Conservation (phyloP, 2,888 invertebrate genomes). For the Uropetala carovei region DNA sequence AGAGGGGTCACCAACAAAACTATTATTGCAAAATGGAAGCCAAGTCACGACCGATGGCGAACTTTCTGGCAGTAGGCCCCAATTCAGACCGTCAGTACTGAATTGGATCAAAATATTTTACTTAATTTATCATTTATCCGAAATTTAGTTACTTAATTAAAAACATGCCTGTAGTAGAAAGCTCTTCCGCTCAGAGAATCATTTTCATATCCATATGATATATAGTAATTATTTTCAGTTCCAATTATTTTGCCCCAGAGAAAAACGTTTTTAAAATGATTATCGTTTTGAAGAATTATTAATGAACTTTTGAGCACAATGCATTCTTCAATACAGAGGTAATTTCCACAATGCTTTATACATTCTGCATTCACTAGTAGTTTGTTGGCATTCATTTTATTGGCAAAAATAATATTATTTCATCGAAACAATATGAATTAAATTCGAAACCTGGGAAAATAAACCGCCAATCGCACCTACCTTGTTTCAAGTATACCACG, state of each 20-base stretch:
- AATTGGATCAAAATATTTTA: neutral
- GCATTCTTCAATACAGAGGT: slow-evolving; percentile 64
- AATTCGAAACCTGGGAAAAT: neutral
- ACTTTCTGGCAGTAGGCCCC: slow-evolving; percentile 65
- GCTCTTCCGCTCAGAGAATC: slow-evolving; percentile 85
- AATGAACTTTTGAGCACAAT: slow-evolving; percentile 77
- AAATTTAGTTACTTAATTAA: neutral
- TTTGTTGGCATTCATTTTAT: neutral
- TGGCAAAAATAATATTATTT: neutral
- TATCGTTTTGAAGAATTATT: slow-evolving; percentile 87
- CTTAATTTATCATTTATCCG: neutral
- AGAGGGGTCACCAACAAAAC: slow-evolving; percentile 65
- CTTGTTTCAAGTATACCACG: slow-evolving; percentile 35
- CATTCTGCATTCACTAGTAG: neutral
- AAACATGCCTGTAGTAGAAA: slow-evolving; percentile 84
- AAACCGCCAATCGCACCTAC: neutral
- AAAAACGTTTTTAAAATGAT: slow-evolving; percentile 87
- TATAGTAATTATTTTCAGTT: slow-evolving; percentile 86
- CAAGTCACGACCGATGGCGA: neutral
- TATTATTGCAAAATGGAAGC: slow-evolving; percentile 35
- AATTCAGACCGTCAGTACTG: slow-evolving; percentile 65
- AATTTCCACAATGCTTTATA: slow-evolving; percentile 39
- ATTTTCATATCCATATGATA: slow-evolving; percentile 86
- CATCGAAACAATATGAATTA: neutral
- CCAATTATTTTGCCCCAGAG: slow-evolving; percentile 93